A percentile compares a stretch with the other conserved stretches of the same genome.
These are phyloP conservation scores for Cottus gobio DNA, from an alignment of 2,113 vertebrate species.

Conservation along the genomic window DNA sequence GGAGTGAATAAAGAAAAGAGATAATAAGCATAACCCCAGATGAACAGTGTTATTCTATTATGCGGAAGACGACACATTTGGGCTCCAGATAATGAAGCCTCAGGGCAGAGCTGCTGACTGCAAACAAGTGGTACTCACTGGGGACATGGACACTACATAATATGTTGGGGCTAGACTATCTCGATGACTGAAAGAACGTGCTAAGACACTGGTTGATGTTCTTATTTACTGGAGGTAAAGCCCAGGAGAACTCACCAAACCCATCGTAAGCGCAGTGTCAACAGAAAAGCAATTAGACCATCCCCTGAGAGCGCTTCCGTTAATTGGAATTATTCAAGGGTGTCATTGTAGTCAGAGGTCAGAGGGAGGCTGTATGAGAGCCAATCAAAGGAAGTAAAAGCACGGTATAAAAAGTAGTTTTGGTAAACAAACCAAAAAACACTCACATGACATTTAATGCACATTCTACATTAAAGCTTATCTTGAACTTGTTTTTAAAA, in stretches of 20 bases:
- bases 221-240: constrained; percentile 59
- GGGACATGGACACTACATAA: constrained; percentile 39
- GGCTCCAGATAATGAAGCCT: constrained; percentile 46
- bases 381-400: constrained; percentile 28
- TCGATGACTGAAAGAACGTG: constrained; percentile 41
- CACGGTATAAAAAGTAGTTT: constrained; percentile 13
- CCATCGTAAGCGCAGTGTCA: constrained; percentile 56
- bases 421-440: constrained; percentile 24
- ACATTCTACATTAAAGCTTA: not conserved
- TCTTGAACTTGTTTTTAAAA: not conserved
- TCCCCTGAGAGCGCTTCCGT: constrained; percentile 53
- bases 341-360: constrained; percentile 61
- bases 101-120: constrained; percentile 42
- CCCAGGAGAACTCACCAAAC: constrained; percentile 48
- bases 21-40: constrained; percentile 53
- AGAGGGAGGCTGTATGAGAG: constrained; percentile 31
- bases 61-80: constrained; percentile 11
- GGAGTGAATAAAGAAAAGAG: constrained; percentile 46
- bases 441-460: not conserved
- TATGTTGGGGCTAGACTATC: constrained; percentile 26
- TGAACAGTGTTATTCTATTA: constrained; percentile 46
- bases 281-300: constrained; percentile 66
- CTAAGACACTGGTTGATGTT: constrained; percentile 53
- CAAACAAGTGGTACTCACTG: constrained; percentile 50
- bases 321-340: constrained; percentile 71